Percentiles rank a stretch among this genome's conserved stretches.
Evolutionary conservation across 1,140 invertebrate genomes (phyloP).

Genomic region (Tigriopus japonicus): DNA sequence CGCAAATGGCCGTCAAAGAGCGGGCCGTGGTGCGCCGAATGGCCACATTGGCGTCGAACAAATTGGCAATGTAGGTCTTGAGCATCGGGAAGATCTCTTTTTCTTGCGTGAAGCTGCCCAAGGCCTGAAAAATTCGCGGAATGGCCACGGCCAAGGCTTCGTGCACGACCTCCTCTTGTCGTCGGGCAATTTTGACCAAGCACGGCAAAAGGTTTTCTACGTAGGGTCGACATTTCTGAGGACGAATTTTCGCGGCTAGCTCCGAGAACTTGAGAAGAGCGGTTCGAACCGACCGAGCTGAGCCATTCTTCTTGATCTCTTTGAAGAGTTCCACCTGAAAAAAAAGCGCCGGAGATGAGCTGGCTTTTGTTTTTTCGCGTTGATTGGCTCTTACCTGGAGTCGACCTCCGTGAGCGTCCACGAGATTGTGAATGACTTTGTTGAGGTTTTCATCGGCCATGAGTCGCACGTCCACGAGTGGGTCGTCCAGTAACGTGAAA

Average conservation of each 20-base stretch:
- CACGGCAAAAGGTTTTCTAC: conserved; percentile 49
- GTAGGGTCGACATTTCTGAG: conserved; percentile 34
- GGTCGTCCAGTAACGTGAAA: conserved; percentile 48
- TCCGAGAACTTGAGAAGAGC: conserved; percentile 53
- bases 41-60: conserved; percentile 36
- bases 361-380: neutral
- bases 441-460: conserved; percentile 60
- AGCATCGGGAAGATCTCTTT: conserved; percentile 49
- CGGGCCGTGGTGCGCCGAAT: conserved; percentile 41
- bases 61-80: conserved; percentile 42
- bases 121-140: conserved; percentile 42
- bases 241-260: conserved; percentile 35
- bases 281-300: conserved; percentile 42
- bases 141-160: conserved; percentile 47
- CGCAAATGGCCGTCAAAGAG: conserved; percentile 41
- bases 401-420: conserved; percentile 43
- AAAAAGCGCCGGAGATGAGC: neutral
- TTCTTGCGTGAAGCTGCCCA: conserved; percentile 51
- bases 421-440: conserved; percentile 43
- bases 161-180: conserved; percentile 48
- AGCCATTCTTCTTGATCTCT: conserved; percentile 56
- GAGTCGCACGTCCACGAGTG: conserved; percentile 52
- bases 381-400: conserved; percentile 31
- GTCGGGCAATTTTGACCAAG: conserved; percentile 40
- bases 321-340: conserved; percentile 46